Percentiles rank a stretch among this genome's conserved stretches.
phyloP scores from a whole-genome alignment of 2,797 vertebrate genomes.

The Hylomyscus alleni region DNA sequence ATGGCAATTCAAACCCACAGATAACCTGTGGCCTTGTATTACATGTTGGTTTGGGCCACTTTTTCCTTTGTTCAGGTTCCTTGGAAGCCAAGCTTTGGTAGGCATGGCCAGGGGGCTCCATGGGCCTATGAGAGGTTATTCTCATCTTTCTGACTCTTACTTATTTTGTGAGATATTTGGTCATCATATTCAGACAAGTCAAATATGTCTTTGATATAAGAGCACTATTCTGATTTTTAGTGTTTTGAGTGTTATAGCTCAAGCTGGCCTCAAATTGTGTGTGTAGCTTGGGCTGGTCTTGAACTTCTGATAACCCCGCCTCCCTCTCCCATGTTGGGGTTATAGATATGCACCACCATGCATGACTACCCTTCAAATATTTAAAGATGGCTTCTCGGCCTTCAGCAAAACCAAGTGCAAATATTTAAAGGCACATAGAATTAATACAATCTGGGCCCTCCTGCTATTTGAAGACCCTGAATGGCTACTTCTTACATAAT shows the following conservation, averaged over 20 bases:
- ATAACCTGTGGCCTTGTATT: no score
- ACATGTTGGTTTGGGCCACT: not conserved
- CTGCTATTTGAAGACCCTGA: not conserved
- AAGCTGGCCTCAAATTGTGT: not conserved
- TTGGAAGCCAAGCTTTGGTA: not conserved
- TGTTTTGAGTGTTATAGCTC: not conserved
- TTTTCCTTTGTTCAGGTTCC: not conserved
- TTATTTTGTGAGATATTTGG: not conserved
- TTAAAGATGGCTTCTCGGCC: conserved; percentile 16
- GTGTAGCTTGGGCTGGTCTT: not conserved
- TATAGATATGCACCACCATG: not conserved
- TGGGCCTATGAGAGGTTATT: not conserved
- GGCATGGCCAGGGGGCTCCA: not conserved
- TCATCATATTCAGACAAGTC: conserved; percentile 46
- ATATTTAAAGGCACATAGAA: conserved; percentile 50
- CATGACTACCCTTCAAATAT: not conserved
- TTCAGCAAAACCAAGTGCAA: not conserved
- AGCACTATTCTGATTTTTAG: not conserved
- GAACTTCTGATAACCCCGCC: not conserved
- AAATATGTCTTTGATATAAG: not conserved
- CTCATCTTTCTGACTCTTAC: not conserved
- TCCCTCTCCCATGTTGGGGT: not conserved
- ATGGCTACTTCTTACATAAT: not conserved
- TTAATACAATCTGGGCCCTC: not conserved
- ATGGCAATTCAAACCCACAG: not conserved